Conservation (phyloP, 1,140 invertebrate genomes). For the Cataglyphis hispanica region DNA sequence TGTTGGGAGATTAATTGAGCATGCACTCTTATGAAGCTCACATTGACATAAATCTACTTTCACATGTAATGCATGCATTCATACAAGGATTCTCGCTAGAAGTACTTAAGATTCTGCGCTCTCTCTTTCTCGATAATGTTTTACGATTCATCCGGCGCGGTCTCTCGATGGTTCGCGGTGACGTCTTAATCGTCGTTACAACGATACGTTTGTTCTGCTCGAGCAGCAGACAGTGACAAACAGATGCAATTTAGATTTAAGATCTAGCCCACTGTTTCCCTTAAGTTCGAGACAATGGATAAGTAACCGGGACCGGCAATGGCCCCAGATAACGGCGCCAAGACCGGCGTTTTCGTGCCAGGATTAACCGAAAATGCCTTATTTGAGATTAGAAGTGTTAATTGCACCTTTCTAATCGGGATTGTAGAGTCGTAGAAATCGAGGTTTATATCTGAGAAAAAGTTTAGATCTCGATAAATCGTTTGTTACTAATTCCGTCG, state of each 20-base stretch:
- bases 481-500: neutral
- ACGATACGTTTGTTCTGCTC: constrained; percentile 67
- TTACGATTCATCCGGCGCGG: constrained; percentile 32
- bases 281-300: constrained; percentile 82
- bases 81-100: neutral
- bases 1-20: neutral
- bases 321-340: constrained; percentile 79
- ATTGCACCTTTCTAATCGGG: constrained; percentile 69
- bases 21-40: neutral
- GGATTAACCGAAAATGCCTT: constrained; percentile 77
- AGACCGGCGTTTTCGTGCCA: constrained; percentile 76
- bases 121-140: constrained; percentile 9
- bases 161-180: neutral
- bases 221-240: constrained; percentile 79
- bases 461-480: neutral
- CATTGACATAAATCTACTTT: constrained; percentile 35
- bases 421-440: constrained; percentile 15
- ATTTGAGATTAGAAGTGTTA: constrained; percentile 81
- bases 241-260: constrained; percentile 85
- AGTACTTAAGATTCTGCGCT: neutral
- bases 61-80: neutral
- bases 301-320: constrained; percentile 80
- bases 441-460: neutral
- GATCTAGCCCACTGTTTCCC: constrained; percentile 79
- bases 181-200: constrained; percentile 63